Conservation (phyloP, 2,888 invertebrate genomes). For the Dryococelus australis region DNA sequence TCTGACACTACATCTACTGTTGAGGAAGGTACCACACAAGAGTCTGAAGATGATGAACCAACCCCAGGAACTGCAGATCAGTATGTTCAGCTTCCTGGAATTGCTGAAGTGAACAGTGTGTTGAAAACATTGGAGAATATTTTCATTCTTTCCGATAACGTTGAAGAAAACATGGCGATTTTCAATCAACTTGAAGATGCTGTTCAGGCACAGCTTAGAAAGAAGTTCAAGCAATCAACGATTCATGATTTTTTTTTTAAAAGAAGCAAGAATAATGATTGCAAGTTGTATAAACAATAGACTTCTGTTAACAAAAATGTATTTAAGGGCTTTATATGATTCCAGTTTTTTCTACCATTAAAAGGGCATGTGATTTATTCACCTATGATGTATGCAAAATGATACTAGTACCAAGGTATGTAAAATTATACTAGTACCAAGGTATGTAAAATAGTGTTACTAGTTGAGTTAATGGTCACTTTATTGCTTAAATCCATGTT, state of each 20-base stretch:
- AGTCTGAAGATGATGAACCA: not conserved
- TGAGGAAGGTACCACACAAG: not conserved
- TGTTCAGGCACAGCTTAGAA: not conserved
- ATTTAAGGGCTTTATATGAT: too few species aligned
- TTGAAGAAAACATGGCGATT: not conserved
- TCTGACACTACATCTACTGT: too few species aligned
- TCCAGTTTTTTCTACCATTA: too few species aligned
- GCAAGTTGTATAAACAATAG: not conserved
- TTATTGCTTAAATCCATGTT: too few species aligned
- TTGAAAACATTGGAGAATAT: not conserved
- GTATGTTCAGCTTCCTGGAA: not conserved
- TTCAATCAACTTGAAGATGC: not conserved
- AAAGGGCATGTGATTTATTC: too few species aligned
- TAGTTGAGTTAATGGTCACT: too few species aligned
- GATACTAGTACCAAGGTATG: too few species aligned
- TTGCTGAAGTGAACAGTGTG: not conserved
- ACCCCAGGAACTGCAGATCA: not conserved
- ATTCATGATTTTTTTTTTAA: too few species aligned
- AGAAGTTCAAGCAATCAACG: slow-evolving; percentile 9
- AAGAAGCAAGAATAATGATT: not conserved
- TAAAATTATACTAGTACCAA: too few species aligned
- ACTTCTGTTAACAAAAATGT: too few species aligned
- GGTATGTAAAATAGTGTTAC: too few species aligned
- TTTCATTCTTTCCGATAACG: not conserved
- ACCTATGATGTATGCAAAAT: too few species aligned